Evolutionary conservation across 2,797 vertebrate species (phyloP).

Genomic region (Microctenopoma stevenorrisi): DNA sequence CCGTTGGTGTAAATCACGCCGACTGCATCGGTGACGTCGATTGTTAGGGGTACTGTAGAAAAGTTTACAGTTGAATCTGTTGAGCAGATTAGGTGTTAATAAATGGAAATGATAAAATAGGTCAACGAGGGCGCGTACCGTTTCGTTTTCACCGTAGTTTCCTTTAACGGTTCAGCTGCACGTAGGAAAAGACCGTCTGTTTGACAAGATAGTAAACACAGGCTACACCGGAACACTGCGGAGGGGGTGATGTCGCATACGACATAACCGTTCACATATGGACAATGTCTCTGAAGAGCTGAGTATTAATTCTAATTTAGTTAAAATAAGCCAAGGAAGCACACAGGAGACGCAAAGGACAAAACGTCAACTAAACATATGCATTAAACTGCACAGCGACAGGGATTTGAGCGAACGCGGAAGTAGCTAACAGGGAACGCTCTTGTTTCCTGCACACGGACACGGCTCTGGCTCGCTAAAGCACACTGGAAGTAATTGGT

Average conservation of each 20-base stretch:
- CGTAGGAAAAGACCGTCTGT: not conserved
- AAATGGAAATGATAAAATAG: not conserved
- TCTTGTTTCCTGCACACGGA: slow-evolving; percentile 25
- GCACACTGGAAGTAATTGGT: not conserved
- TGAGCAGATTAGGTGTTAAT: slow-evolving; percentile 13
- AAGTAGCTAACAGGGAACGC: not conserved
- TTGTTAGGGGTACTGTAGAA: not conserved
- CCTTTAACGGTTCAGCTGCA: slow-evolving; percentile 26
- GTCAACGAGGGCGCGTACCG: slow-evolving; percentile 36
- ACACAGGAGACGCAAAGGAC: fast-evolving
- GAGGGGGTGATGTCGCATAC: not conserved
- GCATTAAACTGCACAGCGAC: not conserved
- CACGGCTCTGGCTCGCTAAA: not conserved
- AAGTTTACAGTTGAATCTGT: not conserved
- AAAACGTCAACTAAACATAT: not conserved
- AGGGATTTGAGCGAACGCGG: slow-evolving; percentile 40
- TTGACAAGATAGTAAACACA: slow-evolving; percentile 32
- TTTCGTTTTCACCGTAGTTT: slow-evolving; percentile 37
- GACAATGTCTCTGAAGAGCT: fast-evolving
- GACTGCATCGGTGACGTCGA: not conserved
- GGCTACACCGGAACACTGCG: not conserved
- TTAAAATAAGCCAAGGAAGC: fast-evolving
- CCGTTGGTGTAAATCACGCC: not conserved
- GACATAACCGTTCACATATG: not conserved
- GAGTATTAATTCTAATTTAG: not conserved